Conservation (phyloP, 2,888 invertebrate species). For the Xylophagus ater region DNA sequence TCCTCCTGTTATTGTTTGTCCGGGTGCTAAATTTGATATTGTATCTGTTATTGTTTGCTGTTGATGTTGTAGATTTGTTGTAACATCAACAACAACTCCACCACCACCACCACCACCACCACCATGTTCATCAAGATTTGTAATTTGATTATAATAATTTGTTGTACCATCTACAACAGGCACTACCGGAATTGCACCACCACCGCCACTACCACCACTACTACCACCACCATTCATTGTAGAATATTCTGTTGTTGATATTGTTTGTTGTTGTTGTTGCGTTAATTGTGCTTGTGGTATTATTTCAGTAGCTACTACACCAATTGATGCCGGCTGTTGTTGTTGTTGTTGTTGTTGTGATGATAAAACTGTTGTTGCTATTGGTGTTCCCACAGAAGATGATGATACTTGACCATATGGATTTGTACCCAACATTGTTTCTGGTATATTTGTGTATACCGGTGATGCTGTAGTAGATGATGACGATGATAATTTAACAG, state of each 20-base stretch:
- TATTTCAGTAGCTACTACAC: conserved; percentile 11
- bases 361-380: conserved; percentile 30
- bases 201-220: conserved; percentile 18
- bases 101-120: conserved; percentile 15
- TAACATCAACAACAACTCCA: conserved; percentile 26
- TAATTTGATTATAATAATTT: conserved; percentile 11
- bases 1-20: too few species aligned
- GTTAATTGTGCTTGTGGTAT: conserved; percentile 22
- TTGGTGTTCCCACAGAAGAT: conserved; percentile 29
- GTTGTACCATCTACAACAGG: conserved; percentile 17
- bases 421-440: conserved; percentile 43
- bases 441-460: conserved; percentile 58
- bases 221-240: conserved; percentile 24
- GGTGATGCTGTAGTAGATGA: conserved; percentile 54
- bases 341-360: conserved; percentile 22
- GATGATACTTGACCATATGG: conserved; percentile 33
- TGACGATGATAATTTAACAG: conserved; percentile 62
- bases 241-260: conserved; percentile 7
- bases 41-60: conserved; percentile 21
- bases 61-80: conserved; percentile 6
- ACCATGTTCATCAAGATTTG: conserved; percentile 14
- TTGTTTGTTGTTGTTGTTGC: conserved; percentile 17
- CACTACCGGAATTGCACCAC: conserved; percentile 22
- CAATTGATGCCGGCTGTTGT: conserved; percentile 20
- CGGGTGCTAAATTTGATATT: conserved; percentile 28